These are phyloP conservation scores for Neotoxoptera formosana DNA, from an alignment of 1,140 invertebrate genomes.

Conservation along the genomic window DNA sequence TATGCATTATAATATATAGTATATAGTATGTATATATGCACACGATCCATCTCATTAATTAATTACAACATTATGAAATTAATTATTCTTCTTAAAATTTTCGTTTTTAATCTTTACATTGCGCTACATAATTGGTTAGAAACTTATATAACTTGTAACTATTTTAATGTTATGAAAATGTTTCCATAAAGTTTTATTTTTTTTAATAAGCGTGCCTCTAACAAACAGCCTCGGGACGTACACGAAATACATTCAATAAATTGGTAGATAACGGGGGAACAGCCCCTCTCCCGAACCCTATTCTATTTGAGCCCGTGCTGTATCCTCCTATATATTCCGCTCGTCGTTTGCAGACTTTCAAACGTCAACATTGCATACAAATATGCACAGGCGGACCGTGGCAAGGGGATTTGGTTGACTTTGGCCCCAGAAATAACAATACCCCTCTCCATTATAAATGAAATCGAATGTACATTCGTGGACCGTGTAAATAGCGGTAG, in stretches of 20 bases:
- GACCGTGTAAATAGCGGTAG: neutral
- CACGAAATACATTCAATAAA: neutral
- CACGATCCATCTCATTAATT: too few species aligned
- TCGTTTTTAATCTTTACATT: neutral
- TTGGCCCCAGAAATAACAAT: too few species aligned
- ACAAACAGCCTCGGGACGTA: neutral
- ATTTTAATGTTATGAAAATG: neutral
- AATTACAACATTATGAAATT: too few species aligned
- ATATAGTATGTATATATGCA: too few species aligned
- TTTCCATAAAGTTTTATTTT: neutral
- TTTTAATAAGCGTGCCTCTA: neutral
- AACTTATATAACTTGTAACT: neutral
- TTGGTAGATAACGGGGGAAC: neutral
- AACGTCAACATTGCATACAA: too few species aligned
- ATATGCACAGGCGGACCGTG: too few species aligned
- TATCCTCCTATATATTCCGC: neutral
- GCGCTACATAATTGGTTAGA: neutral
- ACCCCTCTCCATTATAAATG: neutral
- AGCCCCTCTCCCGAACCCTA: too few species aligned
- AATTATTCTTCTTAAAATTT: neutral
- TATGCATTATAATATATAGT: too few species aligned
- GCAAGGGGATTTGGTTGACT: too few species aligned
- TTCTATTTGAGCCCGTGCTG: neutral
- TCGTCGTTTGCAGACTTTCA: neutral
- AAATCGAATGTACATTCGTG: neutral